Conservation (phyloP, 2,888 invertebrate genomes). For the Notocelia uddmanniana region DNA sequence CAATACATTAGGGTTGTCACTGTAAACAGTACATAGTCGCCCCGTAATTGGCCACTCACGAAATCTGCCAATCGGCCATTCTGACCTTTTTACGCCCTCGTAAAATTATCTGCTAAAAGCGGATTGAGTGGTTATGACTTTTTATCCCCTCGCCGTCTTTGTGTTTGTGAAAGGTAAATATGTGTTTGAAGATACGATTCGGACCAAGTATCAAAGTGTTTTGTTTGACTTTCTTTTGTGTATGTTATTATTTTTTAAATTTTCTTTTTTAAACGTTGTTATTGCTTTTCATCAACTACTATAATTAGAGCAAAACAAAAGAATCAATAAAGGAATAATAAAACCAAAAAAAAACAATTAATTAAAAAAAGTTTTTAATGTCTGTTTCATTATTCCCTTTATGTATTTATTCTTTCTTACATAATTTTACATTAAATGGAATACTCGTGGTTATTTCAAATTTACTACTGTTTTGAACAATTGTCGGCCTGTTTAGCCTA, state of each 20-base stretch:
- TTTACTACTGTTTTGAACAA: too few relatives aligned
- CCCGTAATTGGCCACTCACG: constrained; percentile 25
- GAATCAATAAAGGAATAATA: too few relatives aligned
- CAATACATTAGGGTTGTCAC: constrained; percentile 30
- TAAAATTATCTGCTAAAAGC: constrained; percentile 32
- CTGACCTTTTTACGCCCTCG: constrained; percentile 17
- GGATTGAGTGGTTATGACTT: constrained; percentile 34
- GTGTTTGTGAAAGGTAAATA: constrained; percentile 11
- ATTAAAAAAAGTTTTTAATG: too few relatives aligned
- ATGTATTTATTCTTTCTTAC: too few relatives aligned
- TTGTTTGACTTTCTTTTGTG: not conserved
- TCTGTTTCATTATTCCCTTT: too few relatives aligned
- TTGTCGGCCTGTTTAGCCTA: too few relatives aligned
- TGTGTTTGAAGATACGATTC: not conserved
- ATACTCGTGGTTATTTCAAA: too few relatives aligned
- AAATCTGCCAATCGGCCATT: constrained; percentile 27
- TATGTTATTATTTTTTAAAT: not conserved
- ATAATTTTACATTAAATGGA: too few relatives aligned
- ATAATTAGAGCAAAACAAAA: not conserved
- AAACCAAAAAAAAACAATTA: too few relatives aligned
- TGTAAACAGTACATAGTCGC: constrained; percentile 17
- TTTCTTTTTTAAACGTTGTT: not conserved
- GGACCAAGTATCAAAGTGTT: too few relatives aligned
- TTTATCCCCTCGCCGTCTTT: constrained; percentile 1
- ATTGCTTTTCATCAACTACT: too few relatives aligned